phyloP scores from a whole-genome alignment of 2,888 invertebrate species.

The Drosophila nr. fundita region DNA sequence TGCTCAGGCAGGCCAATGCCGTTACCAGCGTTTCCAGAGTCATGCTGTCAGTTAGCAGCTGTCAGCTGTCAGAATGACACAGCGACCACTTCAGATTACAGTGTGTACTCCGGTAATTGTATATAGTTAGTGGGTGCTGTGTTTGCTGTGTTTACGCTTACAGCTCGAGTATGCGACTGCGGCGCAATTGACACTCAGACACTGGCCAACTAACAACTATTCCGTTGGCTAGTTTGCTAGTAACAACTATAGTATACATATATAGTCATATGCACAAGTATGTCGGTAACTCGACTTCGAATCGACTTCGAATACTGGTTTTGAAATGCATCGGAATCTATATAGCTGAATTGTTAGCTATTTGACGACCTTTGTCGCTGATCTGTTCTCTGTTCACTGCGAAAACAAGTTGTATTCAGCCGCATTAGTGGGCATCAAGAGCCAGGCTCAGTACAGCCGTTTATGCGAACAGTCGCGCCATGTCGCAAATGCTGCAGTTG shows the following conservation, averaged over 20 bases:
- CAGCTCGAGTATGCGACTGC: conserved; percentile 36
- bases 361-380: conserved; percentile 40
- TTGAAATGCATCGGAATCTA: conserved; percentile 31
- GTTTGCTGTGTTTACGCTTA: conserved; percentile 22
- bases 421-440: neutral
- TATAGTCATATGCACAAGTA: neutral
- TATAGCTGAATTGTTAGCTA: conserved; percentile 2
- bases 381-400: neutral
- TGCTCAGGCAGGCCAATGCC: conserved; percentile 68
- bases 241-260: conserved; percentile 2
- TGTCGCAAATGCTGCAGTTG: conserved; percentile 66
- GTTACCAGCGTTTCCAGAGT: conserved; percentile 67
- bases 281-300: conserved; percentile 8
- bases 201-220: conserved; percentile 1
- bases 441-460: conserved; percentile 26
- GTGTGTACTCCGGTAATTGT: neutral
- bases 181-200: conserved; percentile 27
- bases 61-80: neutral
- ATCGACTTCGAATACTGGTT: conserved; percentile 60
- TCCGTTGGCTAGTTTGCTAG: conserved; percentile 15
- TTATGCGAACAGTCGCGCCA: conserved; percentile 24
- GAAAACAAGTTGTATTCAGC: neutral
- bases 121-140: conserved; percentile 8
- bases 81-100: neutral
- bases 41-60: conserved; percentile 35